These are phyloP conservation scores for Diploptera punctata DNA, from an alignment of 2,888 invertebrate species.

Conservation along the genomic window DNA sequence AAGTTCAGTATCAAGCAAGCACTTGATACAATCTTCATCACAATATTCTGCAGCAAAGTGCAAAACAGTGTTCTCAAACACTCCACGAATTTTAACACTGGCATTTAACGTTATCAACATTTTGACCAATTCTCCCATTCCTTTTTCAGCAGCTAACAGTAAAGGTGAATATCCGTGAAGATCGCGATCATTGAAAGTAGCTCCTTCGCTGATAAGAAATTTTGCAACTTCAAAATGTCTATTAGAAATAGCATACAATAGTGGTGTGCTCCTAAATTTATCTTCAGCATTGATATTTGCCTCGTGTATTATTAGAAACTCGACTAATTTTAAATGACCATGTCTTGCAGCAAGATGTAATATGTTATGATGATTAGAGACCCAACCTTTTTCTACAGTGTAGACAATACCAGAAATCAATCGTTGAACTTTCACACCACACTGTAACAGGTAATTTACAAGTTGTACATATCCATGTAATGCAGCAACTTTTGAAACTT, in stretches of 20 bases:
- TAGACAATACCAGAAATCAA: too few relatives aligned
- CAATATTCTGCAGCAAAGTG: too few relatives aligned
- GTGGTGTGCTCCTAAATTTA: background rate
- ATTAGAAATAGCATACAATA: background rate
- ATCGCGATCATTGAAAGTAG: background rate
- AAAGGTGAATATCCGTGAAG: background rate
- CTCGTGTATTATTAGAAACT: background rate
- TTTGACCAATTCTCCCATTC: background rate
- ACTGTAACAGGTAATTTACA: too few relatives aligned
- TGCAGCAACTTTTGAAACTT: too few relatives aligned
- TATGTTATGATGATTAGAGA: too few relatives aligned
- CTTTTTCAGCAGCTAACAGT: background rate
- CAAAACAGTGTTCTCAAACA: too few relatives aligned
- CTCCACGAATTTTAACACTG: background rate
- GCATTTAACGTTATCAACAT: background rate
- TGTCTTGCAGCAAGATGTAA: background rate
- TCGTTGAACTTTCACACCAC: too few relatives aligned
- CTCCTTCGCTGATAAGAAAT: constrained; percentile 2
- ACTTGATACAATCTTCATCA: too few relatives aligned
- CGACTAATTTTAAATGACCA: background rate
- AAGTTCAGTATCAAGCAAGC: too few relatives aligned
- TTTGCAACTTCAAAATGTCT: background rate
- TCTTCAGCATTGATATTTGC: background rate
- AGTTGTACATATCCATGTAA: too few relatives aligned
- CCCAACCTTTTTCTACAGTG: too few relatives aligned